Percentiles rank a stretch among this genome's conserved stretches.
These are phyloP conservation scores for Sparidentex hasta DNA, from an alignment of 2,797 vertebrate species.

Conservation along the genomic window DNA sequence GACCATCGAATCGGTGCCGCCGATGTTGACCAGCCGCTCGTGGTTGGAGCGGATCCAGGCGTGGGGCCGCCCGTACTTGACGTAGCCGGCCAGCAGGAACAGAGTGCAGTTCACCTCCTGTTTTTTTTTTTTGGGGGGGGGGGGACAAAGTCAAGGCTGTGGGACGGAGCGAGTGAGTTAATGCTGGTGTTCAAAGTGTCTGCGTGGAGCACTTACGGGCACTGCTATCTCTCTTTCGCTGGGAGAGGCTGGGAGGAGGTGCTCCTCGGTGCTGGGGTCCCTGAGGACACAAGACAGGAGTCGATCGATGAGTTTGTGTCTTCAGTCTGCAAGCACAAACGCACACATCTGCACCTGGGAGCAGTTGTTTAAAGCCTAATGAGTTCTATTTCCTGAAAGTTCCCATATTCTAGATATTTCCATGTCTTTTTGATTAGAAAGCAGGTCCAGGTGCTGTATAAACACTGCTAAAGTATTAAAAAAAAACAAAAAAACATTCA, in stretches of 20 bases:
- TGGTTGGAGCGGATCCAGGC: conserved; percentile 90
- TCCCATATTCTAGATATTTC: no score
- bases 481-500: no score
- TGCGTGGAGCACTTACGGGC: conserved; percentile 74
- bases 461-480: no score
- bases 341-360: neutral
- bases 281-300: conserved; percentile 31
- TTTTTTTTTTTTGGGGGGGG: neutral
- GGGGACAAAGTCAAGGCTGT: neutral
- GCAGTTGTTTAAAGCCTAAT: neutral
- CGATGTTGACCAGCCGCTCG: conserved; percentile 86
- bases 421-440: no score
- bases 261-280: conserved; percentile 72
- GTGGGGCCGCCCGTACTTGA: conserved; percentile 86
- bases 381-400: neutral
- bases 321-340: neutral
- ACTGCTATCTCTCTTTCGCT: conserved; percentile 87
- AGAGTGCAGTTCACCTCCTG: conserved; percentile 90
- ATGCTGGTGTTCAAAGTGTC: neutral
- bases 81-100: conserved; percentile 87
- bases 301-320: neutral
- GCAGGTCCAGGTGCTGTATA: no score
- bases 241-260: conserved; percentile 87
- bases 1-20: conserved; percentile 84
- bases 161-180: neutral